Conservation (phyloP, 2,888 invertebrate species). For the Hanleya hanleyi region DNA sequence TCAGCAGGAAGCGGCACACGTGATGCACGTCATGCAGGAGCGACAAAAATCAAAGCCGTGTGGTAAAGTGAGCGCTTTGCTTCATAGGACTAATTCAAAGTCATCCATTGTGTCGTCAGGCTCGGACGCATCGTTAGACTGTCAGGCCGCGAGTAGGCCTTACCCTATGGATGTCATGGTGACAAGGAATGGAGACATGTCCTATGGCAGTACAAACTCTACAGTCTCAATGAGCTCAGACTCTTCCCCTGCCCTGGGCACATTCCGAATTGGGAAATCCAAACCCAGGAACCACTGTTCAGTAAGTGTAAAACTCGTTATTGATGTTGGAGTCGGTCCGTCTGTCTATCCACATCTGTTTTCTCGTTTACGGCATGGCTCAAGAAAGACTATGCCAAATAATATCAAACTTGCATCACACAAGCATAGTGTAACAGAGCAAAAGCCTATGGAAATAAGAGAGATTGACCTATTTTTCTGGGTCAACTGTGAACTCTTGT, state of each 20-base stretch:
- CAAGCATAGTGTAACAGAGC: no score
- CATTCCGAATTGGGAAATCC: neutral
- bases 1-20: neutral
- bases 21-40: conserved; percentile 15
- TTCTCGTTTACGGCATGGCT: no score
- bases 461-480: no score
- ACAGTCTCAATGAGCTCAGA: conserved; percentile 62
- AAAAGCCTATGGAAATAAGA: no score
- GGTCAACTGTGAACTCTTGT: no score
- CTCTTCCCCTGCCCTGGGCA: conserved; percentile 45
- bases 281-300: conserved; percentile 7
- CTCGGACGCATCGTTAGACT: conserved; percentile 61
- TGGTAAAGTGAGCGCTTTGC: conserved; percentile 20
- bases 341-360: no score
- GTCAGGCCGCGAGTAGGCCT: conserved; percentile 33
- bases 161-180: conserved; percentile 35
- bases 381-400: no score
- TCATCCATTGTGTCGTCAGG: conserved; percentile 61
- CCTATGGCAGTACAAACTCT: conserved; percentile 57
- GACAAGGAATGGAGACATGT: conserved; percentile 47
- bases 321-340: no score
- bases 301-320: no score
- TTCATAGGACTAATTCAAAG: conserved; percentile 56
- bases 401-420: no score
- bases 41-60: conserved; percentile 26